Percentiles rank a stretch among this genome's conserved stretches.
phyloP scores from a whole-genome alignment of 2,797 vertebrate species.

The Macrochelys suwanniensis region DNA sequence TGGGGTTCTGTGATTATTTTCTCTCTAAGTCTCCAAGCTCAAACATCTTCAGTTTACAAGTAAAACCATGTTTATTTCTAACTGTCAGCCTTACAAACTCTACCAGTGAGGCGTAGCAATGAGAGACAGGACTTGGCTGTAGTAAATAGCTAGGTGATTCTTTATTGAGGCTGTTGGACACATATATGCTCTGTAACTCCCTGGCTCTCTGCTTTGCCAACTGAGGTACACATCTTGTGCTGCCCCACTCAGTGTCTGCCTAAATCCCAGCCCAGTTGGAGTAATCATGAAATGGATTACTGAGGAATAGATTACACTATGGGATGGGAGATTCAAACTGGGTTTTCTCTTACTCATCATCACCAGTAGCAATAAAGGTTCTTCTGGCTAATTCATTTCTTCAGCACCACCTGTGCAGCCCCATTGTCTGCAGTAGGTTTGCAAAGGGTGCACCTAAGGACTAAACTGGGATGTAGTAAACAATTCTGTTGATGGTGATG shows the following conservation, averaged over 20 bases:
- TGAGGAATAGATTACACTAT: not conserved
- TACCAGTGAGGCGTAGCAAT: not conserved
- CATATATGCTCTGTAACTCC: not conserved
- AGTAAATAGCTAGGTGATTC: not conserved
- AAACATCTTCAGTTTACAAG: not conserved
- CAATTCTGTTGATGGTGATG: not conserved
- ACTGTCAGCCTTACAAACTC: not conserved
- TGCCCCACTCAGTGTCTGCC: not conserved
- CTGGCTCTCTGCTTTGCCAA: not conserved
- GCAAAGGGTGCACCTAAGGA: not conserved
- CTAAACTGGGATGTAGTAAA: not conserved
- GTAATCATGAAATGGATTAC: not conserved
- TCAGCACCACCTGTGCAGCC: not conserved
- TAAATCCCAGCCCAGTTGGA: not conserved
- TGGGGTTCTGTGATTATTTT: not conserved
- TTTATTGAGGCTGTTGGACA: not conserved
- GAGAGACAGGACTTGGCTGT: not conserved
- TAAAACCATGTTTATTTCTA: not conserved
- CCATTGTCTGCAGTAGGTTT: not conserved
- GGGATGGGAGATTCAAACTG: not conserved
- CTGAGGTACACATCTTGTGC: not conserved
- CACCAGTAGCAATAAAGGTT: not conserved
- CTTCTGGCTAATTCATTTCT: not conserved
- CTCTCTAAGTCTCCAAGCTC: not conserved
- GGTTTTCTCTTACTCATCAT: not conserved